Conservation (phyloP, 2,888 invertebrate species). For the Corbicula japonica region DNA sequence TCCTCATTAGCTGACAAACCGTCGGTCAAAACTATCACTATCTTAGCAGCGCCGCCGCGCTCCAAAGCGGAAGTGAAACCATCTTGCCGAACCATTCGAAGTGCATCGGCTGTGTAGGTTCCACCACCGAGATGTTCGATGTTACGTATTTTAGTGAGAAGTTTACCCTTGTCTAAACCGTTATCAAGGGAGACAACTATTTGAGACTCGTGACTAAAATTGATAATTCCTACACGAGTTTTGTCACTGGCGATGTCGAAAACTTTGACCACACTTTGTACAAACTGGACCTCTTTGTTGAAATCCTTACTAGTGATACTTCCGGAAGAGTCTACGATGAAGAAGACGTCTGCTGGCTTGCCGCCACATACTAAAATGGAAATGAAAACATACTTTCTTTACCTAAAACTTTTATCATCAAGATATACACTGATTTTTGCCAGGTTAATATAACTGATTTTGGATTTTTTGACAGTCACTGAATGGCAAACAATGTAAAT, state of each 20-base stretch:
- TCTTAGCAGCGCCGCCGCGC: constrained; percentile 70
- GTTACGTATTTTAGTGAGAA: constrained; percentile 57
- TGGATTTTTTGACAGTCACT: too few species aligned
- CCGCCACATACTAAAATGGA: constrained; percentile 73
- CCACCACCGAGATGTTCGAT: constrained; percentile 67
- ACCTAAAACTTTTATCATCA: not conserved
- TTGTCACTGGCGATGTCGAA: constrained; percentile 71
- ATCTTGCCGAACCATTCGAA: constrained; percentile 63
- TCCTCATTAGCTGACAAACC: constrained; percentile 76
- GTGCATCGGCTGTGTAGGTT: constrained; percentile 73
- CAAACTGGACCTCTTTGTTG: constrained; percentile 72
- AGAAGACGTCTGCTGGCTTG: constrained; percentile 74
- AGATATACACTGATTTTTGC: not conserved
- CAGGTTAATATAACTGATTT: not conserved
- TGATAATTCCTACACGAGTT: constrained; percentile 73
- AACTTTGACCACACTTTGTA: constrained; percentile 67
- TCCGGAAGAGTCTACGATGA: constrained; percentile 74
- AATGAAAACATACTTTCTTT: too few species aligned
- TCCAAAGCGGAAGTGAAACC: constrained; percentile 64
- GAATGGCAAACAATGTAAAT: too few species aligned
- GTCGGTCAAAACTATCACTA: constrained; percentile 82
- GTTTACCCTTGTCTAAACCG: constrained; percentile 45
- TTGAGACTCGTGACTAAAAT: constrained; percentile 67
- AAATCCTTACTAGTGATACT: constrained; percentile 79
- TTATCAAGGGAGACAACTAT: constrained; percentile 65